These are phyloP conservation scores for Corythaeola cristata DNA, from an alignment of 2,113 vertebrate species.

Conservation along the genomic window DNA sequence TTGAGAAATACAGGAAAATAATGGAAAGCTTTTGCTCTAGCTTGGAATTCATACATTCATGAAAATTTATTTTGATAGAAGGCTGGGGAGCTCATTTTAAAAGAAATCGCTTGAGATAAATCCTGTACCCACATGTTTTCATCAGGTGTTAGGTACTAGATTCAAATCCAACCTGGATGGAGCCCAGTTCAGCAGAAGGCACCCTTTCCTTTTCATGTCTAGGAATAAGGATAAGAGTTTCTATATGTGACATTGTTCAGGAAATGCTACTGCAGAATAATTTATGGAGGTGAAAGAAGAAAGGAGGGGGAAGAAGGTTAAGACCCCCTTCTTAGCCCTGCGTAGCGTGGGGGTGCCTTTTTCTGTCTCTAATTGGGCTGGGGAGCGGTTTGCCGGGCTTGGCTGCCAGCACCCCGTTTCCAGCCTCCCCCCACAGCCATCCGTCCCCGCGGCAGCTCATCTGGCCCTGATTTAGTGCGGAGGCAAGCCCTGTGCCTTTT, in stretches of 20 bases:
- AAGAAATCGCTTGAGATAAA: not conserved
- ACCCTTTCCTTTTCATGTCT: not conserved
- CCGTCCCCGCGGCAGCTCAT: not conserved
- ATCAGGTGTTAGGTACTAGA: rapidly evolving
- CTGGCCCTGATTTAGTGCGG: conserved; percentile 61
- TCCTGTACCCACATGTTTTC: rapidly evolving
- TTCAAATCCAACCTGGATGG: not conserved
- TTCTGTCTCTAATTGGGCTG: not conserved
- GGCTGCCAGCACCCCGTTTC: not conserved
- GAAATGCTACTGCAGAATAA: not conserved
- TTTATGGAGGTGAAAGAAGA: not conserved
- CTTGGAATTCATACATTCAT: not conserved
- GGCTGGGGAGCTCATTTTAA: not conserved
- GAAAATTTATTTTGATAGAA: not conserved
- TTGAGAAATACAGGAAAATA: not conserved
- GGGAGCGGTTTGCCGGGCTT: not conserved
- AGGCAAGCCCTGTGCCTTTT: conserved; percentile 48
- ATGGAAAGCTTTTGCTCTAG: not conserved
- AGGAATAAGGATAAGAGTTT: not conserved
- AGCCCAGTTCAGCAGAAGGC: not conserved
- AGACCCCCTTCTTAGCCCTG: not conserved
- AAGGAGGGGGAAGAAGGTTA: not conserved
- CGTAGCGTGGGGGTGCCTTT: rapidly evolving
- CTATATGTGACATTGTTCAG: not conserved
- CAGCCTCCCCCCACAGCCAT: not conserved